Percentiles rank a stretch among this genome's conserved stretches.
Conservation (phyloP, 2,113 vertebrate species). For the Erythrolamprus reginae region DNA sequence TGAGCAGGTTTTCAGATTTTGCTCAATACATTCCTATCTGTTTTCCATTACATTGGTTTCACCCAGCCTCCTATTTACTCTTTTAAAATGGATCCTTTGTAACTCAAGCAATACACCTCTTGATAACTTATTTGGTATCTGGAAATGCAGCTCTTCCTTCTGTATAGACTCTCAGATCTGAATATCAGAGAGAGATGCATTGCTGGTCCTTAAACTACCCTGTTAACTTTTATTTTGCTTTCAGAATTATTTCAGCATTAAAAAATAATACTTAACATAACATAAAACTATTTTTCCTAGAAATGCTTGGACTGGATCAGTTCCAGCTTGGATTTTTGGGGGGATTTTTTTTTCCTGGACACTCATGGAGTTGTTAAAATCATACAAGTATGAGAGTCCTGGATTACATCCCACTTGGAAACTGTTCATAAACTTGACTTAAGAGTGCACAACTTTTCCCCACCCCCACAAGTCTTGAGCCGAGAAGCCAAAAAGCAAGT, state of each 20-base stretch:
- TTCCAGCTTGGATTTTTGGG: neutral
- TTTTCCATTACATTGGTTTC: neutral
- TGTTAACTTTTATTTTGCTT: neutral
- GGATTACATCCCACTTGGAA: neutral
- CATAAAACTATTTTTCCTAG: neutral
- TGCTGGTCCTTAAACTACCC: neutral
- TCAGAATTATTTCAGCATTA: neutral
- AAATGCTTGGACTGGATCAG: neutral
- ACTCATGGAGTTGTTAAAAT: neutral
- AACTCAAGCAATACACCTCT: neutral
- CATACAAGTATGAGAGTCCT: neutral
- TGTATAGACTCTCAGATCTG: neutral
- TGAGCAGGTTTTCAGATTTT: neutral
- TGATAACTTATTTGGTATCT: neutral
- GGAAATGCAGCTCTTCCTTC: neutral
- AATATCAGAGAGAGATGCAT: neutral
- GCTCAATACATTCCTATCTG: neutral
- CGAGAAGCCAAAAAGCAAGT: neutral
- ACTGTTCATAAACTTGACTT: neutral
- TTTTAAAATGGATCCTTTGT: neutral
- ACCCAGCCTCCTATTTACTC: neutral
- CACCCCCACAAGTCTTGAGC: neutral
- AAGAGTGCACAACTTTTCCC: neutral
- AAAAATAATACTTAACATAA: neutral
- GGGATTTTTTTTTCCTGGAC: neutral